phyloP scores from a whole-genome alignment of 2,888 invertebrate genomes.

The Zygogramma bicolorata region DNA sequence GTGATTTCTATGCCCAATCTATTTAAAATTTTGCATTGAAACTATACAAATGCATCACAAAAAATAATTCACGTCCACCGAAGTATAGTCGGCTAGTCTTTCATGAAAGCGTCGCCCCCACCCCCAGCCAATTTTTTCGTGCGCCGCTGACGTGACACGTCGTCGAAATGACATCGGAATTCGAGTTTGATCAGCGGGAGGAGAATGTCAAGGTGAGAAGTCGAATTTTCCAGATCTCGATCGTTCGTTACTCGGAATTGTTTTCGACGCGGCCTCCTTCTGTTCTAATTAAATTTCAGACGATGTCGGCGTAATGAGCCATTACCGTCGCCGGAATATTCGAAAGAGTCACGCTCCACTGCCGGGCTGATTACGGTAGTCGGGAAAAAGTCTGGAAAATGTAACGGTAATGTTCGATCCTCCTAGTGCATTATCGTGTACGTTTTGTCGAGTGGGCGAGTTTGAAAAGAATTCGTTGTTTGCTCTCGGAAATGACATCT shows the following conservation, averaged over 20 bases:
- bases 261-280: conserved; percentile 32
- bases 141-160: not conserved
- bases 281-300: conserved; percentile 41
- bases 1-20: no score
- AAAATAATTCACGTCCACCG: no score
- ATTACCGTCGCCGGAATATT: conserved; percentile 30
- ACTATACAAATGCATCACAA: no score
- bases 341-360: conserved; percentile 14
- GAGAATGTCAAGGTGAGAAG: conserved; percentile 19
- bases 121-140: no score
- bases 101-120: no score
- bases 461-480: not conserved
- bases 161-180: conserved; percentile 12
- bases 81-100: no score
- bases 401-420: not conserved
- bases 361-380: not conserved
- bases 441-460: not conserved
- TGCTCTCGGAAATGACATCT: no score
- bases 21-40: no score
- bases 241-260: conserved; percentile 21
- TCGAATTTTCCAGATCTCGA: conserved; percentile 22
- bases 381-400: not conserved
- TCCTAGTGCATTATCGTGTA: not conserved
- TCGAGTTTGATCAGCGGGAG: conserved; percentile 15
- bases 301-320: conserved; percentile 32